Conservation (phyloP, 1,140 invertebrate species). For the Macrobrachium rosenbergii region DNA sequence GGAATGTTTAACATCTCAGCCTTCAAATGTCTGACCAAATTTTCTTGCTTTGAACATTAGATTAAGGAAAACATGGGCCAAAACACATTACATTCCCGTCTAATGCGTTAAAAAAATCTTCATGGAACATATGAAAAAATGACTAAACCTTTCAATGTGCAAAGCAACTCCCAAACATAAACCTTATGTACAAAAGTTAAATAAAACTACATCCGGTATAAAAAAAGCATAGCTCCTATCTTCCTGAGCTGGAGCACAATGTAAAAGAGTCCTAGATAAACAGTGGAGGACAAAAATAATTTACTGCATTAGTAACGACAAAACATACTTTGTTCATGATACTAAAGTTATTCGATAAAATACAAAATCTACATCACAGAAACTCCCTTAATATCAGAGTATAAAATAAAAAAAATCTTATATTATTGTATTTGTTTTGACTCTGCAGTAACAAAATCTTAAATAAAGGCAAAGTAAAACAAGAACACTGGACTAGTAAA, state of each 20-base stretch:
- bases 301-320: background rate
- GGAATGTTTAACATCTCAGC: too few relatives aligned
- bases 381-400: conserved; percentile 20
- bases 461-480: conserved; percentile 46
- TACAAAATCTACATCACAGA: conserved; percentile 23
- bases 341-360: conserved; percentile 28
- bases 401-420: conserved; percentile 29
- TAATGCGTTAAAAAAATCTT: too few relatives aligned
- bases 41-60: too few relatives aligned
- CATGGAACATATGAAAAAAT: too few relatives aligned
- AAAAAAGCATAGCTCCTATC: background rate
- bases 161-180: conserved; percentile 37
- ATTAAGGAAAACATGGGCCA: too few relatives aligned
- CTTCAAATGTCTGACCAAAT: too few relatives aligned
- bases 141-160: background rate
- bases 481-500: conserved; percentile 42
- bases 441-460: conserved; percentile 19
- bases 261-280: background rate
- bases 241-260: background rate
- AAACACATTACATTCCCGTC: too few relatives aligned
- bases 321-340: conserved; percentile 11
- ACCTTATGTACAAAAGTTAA: conserved; percentile 25
- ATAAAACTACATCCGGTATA: background rate
- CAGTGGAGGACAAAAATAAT: background rate
- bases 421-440: conserved; percentile 20